Evolutionary conservation across 2,888 invertebrate genomes (phyloP).

Genomic region (Sericinus montela): DNA sequence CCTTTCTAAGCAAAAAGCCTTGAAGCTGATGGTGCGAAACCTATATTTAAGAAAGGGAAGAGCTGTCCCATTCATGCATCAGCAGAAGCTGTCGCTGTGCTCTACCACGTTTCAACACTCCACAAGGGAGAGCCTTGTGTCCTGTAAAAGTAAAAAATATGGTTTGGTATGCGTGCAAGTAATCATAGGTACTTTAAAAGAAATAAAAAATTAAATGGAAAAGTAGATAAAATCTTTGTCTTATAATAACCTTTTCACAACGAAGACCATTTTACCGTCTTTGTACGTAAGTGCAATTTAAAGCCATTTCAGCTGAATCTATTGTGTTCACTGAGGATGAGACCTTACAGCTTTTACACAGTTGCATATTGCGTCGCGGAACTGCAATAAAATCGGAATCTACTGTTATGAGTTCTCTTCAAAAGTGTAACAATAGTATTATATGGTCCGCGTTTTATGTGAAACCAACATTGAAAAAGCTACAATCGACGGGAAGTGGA

Average conservation of each 20-base stretch:
- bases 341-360: conserved; percentile 31
- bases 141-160: no score
- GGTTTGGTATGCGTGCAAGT: no score
- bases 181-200: no score
- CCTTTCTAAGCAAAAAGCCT: no score
- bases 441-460: conserved; percentile 47
- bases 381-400: conserved; percentile 72
- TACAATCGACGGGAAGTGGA: conserved; percentile 25
- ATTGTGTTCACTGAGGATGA: conserved; percentile 19
- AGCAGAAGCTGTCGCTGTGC: no score
- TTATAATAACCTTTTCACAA: not conserved
- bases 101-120: no score
- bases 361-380: conserved; percentile 51
- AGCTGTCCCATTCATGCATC: no score
- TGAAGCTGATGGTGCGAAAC: no score
- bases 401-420: conserved; percentile 64
- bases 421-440: conserved; percentile 61
- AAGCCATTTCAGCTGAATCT: conserved; percentile 10
- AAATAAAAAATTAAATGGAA: no score
- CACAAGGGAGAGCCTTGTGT: no score
- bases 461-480: conserved; percentile 31
- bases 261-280: conserved; percentile 5
- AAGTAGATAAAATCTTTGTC: no score
- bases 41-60: no score
- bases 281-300: conserved; percentile 2